Base-by-base conservation (phyloP, 1,140 invertebrate genomes). In the Trichonephila inaurata region DNA sequence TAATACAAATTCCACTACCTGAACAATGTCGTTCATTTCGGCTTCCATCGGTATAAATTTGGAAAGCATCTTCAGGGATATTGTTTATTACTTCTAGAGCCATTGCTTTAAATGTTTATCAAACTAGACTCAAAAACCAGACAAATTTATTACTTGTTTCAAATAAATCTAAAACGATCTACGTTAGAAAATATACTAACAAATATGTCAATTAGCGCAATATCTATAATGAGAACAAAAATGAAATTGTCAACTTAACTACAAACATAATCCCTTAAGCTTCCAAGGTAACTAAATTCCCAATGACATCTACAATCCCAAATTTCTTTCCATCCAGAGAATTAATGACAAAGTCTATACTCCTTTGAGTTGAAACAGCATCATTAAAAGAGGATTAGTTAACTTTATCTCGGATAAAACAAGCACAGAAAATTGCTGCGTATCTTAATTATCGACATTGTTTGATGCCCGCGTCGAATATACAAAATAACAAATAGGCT, bases 351-450 rank as follows among this genome's bases (percentile, higher is more conserved):
- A 72, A 28, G 69, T 4, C 12, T 28, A n/a, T 16, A 33, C 24
- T 28, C 24, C 28, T 10, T 12, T 28, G 69, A 72, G 24, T 33
- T 24, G 7, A 85, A 61, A 61, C 83, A 85, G 83, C 83, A 85
- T 85, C 83, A 85, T 85, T 85, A 85, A 85, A 85, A 85, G 51
- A 61, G 83, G 83, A 85, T 85, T 60, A 85, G 33, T 19, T n/a
- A 28, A 77, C 24, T 85, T 61, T 28, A 60, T 61, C 40, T 60
- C 6, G 10, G 12, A 85, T 60, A 85, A 85, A 12, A 21, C 12
- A 58, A 0, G 58, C 21, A 8, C 6, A 82, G 81, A 82, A 83
- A 40, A 51, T 7, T 40, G 44, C 28, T 51, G n/a, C 81, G 44
- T 58, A 58, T 61, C 83, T 85, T 85, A 85, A 85, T 85, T 85